Percentiles rank a stretch among this genome's conserved stretches.
Evolutionary conservation across 1,140 invertebrate genomes (phyloP).

Genomic region (Drosophila nasuta): DNA sequence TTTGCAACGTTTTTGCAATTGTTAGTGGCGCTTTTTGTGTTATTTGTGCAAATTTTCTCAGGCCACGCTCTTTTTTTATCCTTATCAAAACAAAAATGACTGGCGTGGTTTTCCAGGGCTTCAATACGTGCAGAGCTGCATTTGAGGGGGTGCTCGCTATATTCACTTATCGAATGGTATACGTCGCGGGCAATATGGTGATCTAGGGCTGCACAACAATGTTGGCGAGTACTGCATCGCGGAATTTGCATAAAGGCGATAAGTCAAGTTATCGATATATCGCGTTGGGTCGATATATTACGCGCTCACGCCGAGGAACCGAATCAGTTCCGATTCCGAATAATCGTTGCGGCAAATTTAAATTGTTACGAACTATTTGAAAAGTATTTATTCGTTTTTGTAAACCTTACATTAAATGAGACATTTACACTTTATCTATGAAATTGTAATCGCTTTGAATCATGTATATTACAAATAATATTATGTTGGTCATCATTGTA

Average conservation of each 20-base stretch:
- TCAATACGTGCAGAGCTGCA: constrained; percentile 60
- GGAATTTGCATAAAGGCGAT: neutral
- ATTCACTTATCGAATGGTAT: constrained; percentile 49
- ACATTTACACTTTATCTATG: constrained; percentile 3
- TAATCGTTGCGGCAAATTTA: neutral
- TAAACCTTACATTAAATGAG: too few species aligned
- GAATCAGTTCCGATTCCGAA: neutral
- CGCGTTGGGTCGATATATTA: too few species aligned
- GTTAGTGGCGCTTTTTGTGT: constrained; percentile 51
- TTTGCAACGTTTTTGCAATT: constrained; percentile 58
- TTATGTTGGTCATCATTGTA: constrained; percentile 1
- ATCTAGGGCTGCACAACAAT: constrained; percentile 9
- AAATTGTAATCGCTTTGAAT: constrained; percentile 48
- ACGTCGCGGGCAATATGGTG: neutral
- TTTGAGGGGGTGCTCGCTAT: neutral
- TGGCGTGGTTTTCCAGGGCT: constrained; percentile 82
- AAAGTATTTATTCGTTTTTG: too few species aligned
- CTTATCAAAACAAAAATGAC: constrained; percentile 85
- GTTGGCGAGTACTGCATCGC: neutral
- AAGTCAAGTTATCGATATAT: constrained; percentile 4
- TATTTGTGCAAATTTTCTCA: constrained; percentile 68
- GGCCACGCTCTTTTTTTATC: constrained; percentile 81
- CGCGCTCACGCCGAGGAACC: neutral
- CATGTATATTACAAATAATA: constrained; percentile 49
- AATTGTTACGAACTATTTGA: too few species aligned